Evolutionary conservation across 2,113 vertebrate genomes (phyloP).

Genomic region (Eudyptes chrysolophus): DNA sequence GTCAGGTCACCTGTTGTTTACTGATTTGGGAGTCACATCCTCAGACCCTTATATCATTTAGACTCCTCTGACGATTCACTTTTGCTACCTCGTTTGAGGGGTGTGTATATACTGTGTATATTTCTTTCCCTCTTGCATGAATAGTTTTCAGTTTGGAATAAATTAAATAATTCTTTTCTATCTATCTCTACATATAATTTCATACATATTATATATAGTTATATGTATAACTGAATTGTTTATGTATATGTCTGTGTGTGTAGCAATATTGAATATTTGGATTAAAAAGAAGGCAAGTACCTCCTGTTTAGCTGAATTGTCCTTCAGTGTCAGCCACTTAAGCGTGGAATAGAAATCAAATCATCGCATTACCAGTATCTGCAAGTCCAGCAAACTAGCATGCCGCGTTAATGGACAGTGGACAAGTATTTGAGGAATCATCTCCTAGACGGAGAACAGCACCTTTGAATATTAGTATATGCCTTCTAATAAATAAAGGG

Average conservation of each 20-base stretch:
- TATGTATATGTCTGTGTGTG: neutral
- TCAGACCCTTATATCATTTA: neutral
- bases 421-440: neutral
- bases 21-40: neutral
- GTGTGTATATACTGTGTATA: neutral
- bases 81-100: neutral
- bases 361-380: neutral
- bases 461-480: neutral
- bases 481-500: conserved; percentile 25
- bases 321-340: neutral
- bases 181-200: neutral
- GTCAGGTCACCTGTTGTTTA: neutral
- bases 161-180: neutral
- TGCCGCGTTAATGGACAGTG: neutral
- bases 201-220: neutral
- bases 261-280: neutral
- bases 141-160: neutral
- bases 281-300: neutral
- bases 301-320: neutral
- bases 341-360: neutral
- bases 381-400: neutral
- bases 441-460: neutral
- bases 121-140: neutral
- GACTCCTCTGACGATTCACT: neutral
- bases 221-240: neutral